Base-by-base conservation (phyloP, 2,888 invertebrate species). In the Cephus pulcher region DNA sequence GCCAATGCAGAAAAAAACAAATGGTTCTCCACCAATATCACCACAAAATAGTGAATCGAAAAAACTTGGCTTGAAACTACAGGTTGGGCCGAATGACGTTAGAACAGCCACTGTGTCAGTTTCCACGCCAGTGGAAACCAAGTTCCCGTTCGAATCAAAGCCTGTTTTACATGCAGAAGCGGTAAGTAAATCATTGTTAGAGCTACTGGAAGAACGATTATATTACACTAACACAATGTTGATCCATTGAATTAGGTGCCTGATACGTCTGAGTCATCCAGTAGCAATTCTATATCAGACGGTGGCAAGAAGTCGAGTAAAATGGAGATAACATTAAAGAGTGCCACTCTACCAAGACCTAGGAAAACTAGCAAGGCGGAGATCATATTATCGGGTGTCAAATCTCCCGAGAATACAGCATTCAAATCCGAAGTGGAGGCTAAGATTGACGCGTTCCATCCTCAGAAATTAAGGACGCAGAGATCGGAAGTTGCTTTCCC, bases 271-370 rank as follows among this genome's bases (percentile, higher is more conserved):
- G 78, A 82, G 15, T 37, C 37, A n/a, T 12, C 77, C 15, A 30
- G 40, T n/a, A 69, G 80, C 75, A 82, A 83, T 32, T 73, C 79
- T 34, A 77, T 80, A 11, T 35, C 80, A 23, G 89, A 89, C 0
- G 90, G 90, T 74, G 88, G 88, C 34, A 90, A 89, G 71, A 93
- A 95, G 90, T 94, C 94, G 3, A 94, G 94, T 30, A 94, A 94
- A 34, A 94, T 95, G 84, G 95, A 95, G 84, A 95, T 95, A 77
- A 94, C 94, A 1, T 89, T 95, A 37, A 95, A 95, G 88, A 95
- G 95, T 79, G 95, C 95, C 0, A 95, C 95, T 0, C 90, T 95
- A 81, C 95, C 95, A 6, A 92, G 95, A 82, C 89, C 88, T 4
- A 92, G 95, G 40, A 95, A 95, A 87, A 94, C 94, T 4, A 93